Evolutionary conservation across 2,797 vertebrate species (phyloP).

Genomic region (Prunella strophiata): DNA sequence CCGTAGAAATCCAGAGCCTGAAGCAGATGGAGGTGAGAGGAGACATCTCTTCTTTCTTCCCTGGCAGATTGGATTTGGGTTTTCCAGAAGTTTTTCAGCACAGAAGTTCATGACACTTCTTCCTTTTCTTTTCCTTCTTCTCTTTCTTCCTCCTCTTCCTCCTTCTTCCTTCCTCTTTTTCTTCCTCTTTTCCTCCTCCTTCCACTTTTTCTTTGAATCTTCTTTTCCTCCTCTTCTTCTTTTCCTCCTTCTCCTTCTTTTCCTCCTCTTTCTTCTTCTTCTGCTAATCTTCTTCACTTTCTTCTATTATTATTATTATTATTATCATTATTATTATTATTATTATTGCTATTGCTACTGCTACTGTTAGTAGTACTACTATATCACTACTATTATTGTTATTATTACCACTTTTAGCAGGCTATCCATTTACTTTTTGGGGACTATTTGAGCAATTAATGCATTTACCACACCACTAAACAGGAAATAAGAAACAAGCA

Average conservation of each 20-base stretch:
- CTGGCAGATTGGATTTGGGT: background rate
- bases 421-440: background rate
- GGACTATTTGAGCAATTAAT: background rate
- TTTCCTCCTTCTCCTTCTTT: background rate
- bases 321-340: too few species aligned
- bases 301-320: background rate
- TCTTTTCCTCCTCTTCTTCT: too few species aligned
- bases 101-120: background rate
- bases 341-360: too few species aligned
- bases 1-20: background rate
- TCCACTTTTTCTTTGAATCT: background rate
- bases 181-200: too few species aligned
- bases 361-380: too few species aligned
- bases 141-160: accelerated
- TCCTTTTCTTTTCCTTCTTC: background rate
- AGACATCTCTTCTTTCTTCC: background rate
- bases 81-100: background rate
- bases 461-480: background rate
- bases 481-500: background rate
- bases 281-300: background rate
- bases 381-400: too few species aligned
- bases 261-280: background rate
- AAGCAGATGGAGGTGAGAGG: background rate
- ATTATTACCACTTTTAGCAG: background rate
- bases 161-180: background rate